Conservation (phyloP, 37 sponge, comb jelly and placozoan species). For the Corticium candelabrum region DNA sequence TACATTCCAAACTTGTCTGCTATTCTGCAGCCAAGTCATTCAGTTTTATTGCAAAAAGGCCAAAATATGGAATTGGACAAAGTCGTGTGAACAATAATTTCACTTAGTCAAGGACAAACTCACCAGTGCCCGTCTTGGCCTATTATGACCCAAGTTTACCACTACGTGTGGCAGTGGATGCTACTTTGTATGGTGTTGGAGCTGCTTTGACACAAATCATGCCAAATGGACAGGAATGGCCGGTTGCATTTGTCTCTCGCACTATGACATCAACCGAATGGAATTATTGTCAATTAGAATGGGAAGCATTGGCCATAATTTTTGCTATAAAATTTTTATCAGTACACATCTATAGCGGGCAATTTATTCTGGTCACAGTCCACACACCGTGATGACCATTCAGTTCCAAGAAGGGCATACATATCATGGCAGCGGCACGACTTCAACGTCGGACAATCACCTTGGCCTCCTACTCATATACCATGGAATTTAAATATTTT, state of each 20-base stretch:
- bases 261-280: background rate
- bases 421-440: too few species aligned
- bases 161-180: background rate
- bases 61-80: background rate
- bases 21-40: background rate
- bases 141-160: background rate
- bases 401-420: too few species aligned
- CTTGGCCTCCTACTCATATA: too few species aligned
- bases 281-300: background rate
- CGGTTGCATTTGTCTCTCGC: background rate
- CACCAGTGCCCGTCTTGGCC: background rate
- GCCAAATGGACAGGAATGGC: background rate
- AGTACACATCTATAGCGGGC: conserved; percentile 21
- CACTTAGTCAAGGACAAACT: background rate
- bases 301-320: background rate
- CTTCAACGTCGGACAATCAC: too few species aligned
- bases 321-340: background rate
- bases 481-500: too few species aligned
- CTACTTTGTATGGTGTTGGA: background rate
- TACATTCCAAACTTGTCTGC: background rate
- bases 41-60: background rate
- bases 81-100: background rate
- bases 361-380: too few species aligned
- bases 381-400: too few species aligned
- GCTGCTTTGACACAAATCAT: background rate